Conservation (phyloP, 2,888 invertebrate genomes). For the Idaea straminata region DNA sequence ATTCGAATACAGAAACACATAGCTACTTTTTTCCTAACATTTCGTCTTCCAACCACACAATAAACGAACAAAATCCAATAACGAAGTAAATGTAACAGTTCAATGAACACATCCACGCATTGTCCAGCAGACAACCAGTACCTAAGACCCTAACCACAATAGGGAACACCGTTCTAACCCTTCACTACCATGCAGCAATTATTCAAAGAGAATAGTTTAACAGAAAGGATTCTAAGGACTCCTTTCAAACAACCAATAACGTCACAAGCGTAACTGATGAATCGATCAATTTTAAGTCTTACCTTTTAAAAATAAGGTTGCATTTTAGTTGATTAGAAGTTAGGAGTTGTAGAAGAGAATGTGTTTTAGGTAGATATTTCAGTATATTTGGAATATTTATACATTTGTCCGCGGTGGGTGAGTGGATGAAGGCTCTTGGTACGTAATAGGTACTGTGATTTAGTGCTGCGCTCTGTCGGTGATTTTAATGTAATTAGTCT, state of each 20-base stretch:
- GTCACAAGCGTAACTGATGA: slow-evolving; percentile 16
- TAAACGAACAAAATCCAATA: slow-evolving; percentile 12
- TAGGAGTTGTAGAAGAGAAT: slow-evolving; percentile 14
- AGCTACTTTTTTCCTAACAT: too few relatives aligned
- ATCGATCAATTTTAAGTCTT: slow-evolving; percentile 28
- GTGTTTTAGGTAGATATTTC: slow-evolving; percentile 53
- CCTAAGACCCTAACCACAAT: slow-evolving; percentile 63
- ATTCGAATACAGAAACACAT: too few relatives aligned
- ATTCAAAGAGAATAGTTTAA: slow-evolving; percentile 81
- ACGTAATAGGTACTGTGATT: slow-evolving; percentile 74
- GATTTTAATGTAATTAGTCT: slow-evolving; percentile 75
- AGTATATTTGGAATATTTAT: slow-evolving; percentile 78
- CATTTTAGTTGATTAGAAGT: slow-evolving; percentile 19
- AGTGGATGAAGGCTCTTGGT: slow-evolving; percentile 68
- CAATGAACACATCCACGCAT: slow-evolving; percentile 13
- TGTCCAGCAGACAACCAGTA: slow-evolving; percentile 20
- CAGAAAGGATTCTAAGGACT: slow-evolving; percentile 78
- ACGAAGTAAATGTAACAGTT: slow-evolving; percentile 6
- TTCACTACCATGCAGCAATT: slow-evolving; percentile 80
- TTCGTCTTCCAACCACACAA: neutral
- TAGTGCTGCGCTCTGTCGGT: slow-evolving; percentile 64
- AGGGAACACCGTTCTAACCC: slow-evolving; percentile 71
- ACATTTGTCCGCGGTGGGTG: slow-evolving; percentile 69
- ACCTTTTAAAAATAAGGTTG: slow-evolving; percentile 7
- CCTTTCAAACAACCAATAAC: slow-evolving; percentile 26